Evolutionary conservation across 2,888 invertebrate species (phyloP), one percentile per base, ranked within the genome.

Genomic region (Drosophila barbarae): DNA sequence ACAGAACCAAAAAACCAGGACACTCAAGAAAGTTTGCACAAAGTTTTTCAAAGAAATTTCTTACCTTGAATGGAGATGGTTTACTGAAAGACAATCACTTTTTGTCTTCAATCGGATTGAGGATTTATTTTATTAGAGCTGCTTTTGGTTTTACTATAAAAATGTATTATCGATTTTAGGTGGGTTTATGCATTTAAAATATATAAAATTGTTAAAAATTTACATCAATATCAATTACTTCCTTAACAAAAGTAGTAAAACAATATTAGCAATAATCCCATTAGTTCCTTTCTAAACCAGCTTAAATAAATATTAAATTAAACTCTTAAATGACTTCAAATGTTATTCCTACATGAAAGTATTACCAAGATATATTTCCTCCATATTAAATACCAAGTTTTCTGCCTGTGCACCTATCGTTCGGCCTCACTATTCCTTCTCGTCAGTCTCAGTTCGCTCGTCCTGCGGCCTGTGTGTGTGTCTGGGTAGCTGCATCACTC

Each of bases 401-500:
- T 35, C 23, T 13, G 3, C 12, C 10, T 15, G 39, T 28, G 36
- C 18, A 13, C 47, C 64, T 55, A 18, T 44, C 61, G 44, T 53
- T 28, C 65, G 23, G 41, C 38, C 60, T 38, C 36, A 64, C 65
- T 53, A 64, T 64, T 63, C 42, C 34, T 30, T 30, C 42, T 39
- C 26, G 34, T 47, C n/a, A 23, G 21, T 32, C 13, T 55, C 46
- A 32, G 46, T 47, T 47, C 9, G 30, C 13, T 47, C 30, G 46
- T 32, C 46, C 46, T 47, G 46, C 30, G 46, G 23, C 36, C 15
- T 47, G 23, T 42, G 15, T 50, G 18, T 53, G 30, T 58, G 8
- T 42, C 13, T 50, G 10, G 42, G 44, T 34, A 41, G 65, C 67
- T 67, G 67, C 67, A 50, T 51, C 60, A 66, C 38, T 51, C 34